A percentile compares a stretch with the other conserved stretches of the same genome.
phyloP scores from a whole-genome alignment of 2,797 vertebrate species.

The Sebastes matsubarae region DNA sequence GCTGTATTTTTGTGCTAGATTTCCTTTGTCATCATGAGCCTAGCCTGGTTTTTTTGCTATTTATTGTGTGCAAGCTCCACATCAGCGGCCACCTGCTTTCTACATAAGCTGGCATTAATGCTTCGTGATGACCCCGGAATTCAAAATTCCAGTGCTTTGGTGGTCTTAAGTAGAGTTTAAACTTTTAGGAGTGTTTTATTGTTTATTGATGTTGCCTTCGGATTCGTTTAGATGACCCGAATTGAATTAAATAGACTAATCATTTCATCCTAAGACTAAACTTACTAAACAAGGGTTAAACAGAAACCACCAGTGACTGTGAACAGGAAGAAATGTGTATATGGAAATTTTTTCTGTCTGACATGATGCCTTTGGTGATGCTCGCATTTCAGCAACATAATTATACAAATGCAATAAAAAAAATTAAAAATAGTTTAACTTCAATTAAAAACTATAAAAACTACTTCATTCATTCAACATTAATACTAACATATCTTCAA shows the following conservation, averaged over 20 bases:
- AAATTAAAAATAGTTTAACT: background rate
- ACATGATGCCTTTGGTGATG: background rate
- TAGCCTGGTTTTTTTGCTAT: slow-evolving; percentile 20
- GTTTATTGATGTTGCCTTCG: background rate
- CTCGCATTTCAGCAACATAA: background rate
- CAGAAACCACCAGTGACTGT: background rate
- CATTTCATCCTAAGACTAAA: background rate
- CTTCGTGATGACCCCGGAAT: background rate
- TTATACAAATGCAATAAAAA: background rate
- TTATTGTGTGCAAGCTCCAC: slow-evolving; percentile 19
- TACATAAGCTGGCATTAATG: slow-evolving; percentile 8
- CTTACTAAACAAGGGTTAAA: background rate
- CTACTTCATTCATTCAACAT: background rate
- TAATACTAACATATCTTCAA: background rate
- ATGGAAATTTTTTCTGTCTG: background rate
- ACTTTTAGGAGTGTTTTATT: background rate
- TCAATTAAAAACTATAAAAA: background rate
- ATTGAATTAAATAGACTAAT: background rate
- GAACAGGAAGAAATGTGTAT: background rate
- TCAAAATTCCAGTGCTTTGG: background rate
- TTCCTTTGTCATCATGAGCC: slow-evolving; percentile 34
- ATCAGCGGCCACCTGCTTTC: slow-evolving; percentile 16
- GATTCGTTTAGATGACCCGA: background rate
- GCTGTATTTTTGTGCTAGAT: slow-evolving; percentile 43
- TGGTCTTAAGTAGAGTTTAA: background rate